These are phyloP conservation scores for Imbricaverruca yamaguchii DNA, from an alignment of 2,888 invertebrate genomes.

Conservation along the genomic window DNA sequence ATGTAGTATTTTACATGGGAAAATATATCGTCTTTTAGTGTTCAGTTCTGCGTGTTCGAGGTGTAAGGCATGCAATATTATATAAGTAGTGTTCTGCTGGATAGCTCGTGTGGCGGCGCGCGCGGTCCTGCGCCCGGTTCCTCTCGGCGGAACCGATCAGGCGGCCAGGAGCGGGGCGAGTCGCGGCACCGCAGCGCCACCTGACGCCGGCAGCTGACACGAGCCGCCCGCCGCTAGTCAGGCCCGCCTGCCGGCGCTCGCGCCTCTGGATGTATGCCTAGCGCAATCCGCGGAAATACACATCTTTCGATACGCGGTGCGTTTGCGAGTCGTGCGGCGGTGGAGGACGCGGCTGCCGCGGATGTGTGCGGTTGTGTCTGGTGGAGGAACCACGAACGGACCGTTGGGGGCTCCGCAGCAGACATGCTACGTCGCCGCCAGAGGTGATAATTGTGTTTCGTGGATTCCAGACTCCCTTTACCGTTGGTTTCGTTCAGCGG, in stretches of 20 bases:
- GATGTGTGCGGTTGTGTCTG: too few relatives aligned
- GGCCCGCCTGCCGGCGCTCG: not conserved
- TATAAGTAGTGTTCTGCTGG: not conserved
- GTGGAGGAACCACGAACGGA: too few relatives aligned
- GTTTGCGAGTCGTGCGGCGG: not conserved
- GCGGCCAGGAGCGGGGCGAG: not conserved
- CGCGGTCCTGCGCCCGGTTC: slow-evolving; percentile 15
- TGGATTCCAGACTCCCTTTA: too few relatives aligned
- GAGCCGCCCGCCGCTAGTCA: slow-evolving; percentile 1
- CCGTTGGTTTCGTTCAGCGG: too few relatives aligned
- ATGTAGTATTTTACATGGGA: slow-evolving; percentile 21
- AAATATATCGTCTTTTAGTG: slow-evolving; percentile 18
- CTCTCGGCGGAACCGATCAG: not conserved
- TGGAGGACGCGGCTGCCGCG: too few relatives aligned
- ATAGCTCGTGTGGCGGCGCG: not conserved
- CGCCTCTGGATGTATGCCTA: slow-evolving; percentile 6
- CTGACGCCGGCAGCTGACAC: not conserved
- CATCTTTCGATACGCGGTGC: not conserved
- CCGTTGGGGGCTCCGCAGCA: too few relatives aligned
- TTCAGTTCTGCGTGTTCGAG: slow-evolving; percentile 7
- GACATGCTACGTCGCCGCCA: too few relatives aligned
- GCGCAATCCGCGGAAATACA: not conserved
- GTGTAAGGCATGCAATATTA: slow-evolving; percentile 15
- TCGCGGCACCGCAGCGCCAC: not conserved
- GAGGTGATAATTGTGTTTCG: too few relatives aligned